Evolutionary conservation across 2,888 invertebrate species (phyloP), one percentile per base, ranked within the genome.

Genomic region (Andrena chrysosceles): DNA sequence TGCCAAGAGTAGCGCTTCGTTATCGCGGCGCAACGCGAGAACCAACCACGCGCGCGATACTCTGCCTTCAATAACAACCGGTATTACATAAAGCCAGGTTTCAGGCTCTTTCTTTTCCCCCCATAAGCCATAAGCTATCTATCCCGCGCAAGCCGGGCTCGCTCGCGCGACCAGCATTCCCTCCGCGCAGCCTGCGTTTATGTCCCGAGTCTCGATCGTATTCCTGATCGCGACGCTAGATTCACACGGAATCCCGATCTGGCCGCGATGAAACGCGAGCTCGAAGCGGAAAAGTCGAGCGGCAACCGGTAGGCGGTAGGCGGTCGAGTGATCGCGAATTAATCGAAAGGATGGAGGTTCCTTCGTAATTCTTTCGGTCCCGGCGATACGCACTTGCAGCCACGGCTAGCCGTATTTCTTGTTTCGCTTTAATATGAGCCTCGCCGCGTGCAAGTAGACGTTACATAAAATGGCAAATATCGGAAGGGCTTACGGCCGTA

Each of bases 381-480:
- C 20, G 6, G 59, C 62, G 48, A 82, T 78, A 82, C 74, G 60
- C 52, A 67, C 59, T 67, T 72, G 62, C 75, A 63, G 49, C 48
- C 75, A 52, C 69, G 78, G n/a, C 63, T 68, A 87, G 33, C 89
- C 92, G 90, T 92, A 92, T 92, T 91, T 92, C 88, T 89, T 84
- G 79, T 88, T 88, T 87, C 89, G 85, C 89, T 92, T 93, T 93
- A 93, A 93, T 93, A 93, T 90, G 90, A 87, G 89, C 81, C 85
- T 83, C 86, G 70, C 79, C 82, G 88, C 88, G 42, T 42, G 87
- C 87, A 89, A 89, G 89, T 89, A 84, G 81, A 81, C 89, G 89
- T 93, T 93, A 90, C 90, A 91, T 92, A 93, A 93, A 93, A 93
- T 85, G 90, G 91, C 89, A 92, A 92, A 93, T 93, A 93, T 92